Base-by-base conservation (phyloP, 2,888 invertebrate genomes). In the Tryphoninae sp. region DNA sequence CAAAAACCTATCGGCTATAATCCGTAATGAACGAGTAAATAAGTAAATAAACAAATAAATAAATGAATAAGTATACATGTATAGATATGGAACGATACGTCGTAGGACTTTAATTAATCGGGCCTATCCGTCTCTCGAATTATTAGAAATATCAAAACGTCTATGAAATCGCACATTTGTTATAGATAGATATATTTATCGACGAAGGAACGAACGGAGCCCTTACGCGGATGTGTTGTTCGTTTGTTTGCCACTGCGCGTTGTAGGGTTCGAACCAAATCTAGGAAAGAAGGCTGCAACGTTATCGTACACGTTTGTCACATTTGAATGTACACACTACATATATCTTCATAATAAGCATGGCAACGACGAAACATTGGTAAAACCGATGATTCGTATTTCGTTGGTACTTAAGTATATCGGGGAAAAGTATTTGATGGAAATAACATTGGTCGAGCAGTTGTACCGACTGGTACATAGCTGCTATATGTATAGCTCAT, bases 181-280 rank as follows among this genome's bases (percentile, higher is more conserved):
- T 33, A 33, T 33, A 33, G 33, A 6, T 33, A 33, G 7, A 16
- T 55, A 19, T 55, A 64, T 64, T 58, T 62, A 13, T 65, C 55
- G 33, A 62, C 16, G 33, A n/a, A n/a, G 45, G 22, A 58, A 7
- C 26, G n/a, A 58, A 13, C 16, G 45, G 2, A 42, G 42, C 19
- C 45, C 59, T 76, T 68, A 62, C 67, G 45, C 65, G 73, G 69
- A 80, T 61, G 62, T 78, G 62, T 77, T 61, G 23, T 78, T 78
- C 78, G 75, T 82, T 86, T 87, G 85, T 87, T 87, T 86, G 86
- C 83, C 82, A 81, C 83, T 87, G 87, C 86, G 87, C 86, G 79
- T 62, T 82, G 45, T 65, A 26, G 71, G 49, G 33, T 22, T 33
- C 23, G 26, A 80, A 7, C 42, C 2, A 11, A 11, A 40, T 40